phyloP scores from a whole-genome alignment of 2,888 invertebrate genomes.

The Xestia c-nigrum region DNA sequence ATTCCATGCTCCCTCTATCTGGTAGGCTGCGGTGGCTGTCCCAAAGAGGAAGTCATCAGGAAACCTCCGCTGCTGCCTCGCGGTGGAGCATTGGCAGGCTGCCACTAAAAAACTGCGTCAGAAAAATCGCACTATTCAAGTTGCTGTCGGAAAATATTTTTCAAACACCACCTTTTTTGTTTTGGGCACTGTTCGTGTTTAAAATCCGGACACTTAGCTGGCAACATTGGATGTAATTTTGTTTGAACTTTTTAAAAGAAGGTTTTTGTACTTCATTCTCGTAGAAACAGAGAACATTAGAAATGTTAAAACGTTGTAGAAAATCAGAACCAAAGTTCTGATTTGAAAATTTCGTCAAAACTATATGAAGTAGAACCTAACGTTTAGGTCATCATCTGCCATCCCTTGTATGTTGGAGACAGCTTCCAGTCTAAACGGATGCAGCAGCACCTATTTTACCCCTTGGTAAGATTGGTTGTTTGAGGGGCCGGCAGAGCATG shows the following conservation, averaged over 20 bases:
- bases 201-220: neutral
- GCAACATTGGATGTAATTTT: neutral
- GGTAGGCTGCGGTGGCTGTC: conserved; percentile 76
- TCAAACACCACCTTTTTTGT: neutral
- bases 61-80: conserved; percentile 56
- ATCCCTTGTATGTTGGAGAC: too few relatives aligned
- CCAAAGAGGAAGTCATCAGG: conserved; percentile 71
- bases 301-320: too few relatives aligned
- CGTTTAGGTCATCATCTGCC: too few relatives aligned
- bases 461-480: neutral
- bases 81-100: conserved; percentile 12
- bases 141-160: neutral
- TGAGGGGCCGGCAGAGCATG: too few relatives aligned
- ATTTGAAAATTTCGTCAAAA: too few relatives aligned
- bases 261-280: neutral
- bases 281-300: too few relatives aligned
- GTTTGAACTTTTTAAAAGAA: neutral
- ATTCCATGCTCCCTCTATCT: conserved; percentile 78
- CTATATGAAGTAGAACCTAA: too few relatives aligned
- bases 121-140: neutral
- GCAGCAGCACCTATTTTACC: too few relatives aligned
- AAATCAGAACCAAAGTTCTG: too few relatives aligned
- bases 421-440: too few relatives aligned
- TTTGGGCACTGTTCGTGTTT: neutral
- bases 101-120: conserved; percentile 33